phyloP scores from a whole-genome alignment of 1,140 invertebrate species.

The Limonius californicus region DNA sequence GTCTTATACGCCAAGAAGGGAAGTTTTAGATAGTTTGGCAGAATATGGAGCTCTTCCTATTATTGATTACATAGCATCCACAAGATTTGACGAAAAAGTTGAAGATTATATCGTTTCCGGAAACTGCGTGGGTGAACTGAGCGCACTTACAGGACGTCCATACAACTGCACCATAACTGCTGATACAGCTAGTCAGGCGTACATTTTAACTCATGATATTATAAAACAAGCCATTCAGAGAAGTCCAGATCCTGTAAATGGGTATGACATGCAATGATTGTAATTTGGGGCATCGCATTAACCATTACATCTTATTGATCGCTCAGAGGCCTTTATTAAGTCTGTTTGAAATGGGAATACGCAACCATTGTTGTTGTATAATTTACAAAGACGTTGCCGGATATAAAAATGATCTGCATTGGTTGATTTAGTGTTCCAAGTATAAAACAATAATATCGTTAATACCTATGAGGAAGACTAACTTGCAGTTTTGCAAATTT shows the following conservation, averaged over 20 bases:
- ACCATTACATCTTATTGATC: too few species aligned
- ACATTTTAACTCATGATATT: slow-evolving; percentile 16
- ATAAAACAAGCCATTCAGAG: slow-evolving; percentile 16
- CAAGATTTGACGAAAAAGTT: slow-evolving; percentile 14
- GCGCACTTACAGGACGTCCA: slow-evolving; percentile 21
- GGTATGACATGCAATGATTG: too few species aligned
- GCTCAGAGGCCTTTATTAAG: too few species aligned
- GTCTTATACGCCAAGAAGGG: slow-evolving; percentile 15
- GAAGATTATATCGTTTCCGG: slow-evolving; percentile 27
- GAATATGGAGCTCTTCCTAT: slow-evolving; percentile 23
- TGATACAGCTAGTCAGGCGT: slow-evolving; percentile 23
- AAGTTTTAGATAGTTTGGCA: slow-evolving; percentile 15
- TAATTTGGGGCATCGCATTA: too few species aligned
- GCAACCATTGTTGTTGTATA: too few species aligned
- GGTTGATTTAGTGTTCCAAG: too few species aligned
- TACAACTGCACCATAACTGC: slow-evolving; percentile 22
- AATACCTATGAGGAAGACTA: too few species aligned
- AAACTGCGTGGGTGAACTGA: slow-evolving; percentile 25
- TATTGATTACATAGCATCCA: slow-evolving; percentile 16
- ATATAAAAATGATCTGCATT: too few species aligned
- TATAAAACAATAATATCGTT: too few species aligned
- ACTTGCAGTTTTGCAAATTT: too few species aligned
- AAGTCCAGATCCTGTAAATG: slow-evolving; percentile 18
- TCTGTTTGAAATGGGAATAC: too few species aligned
- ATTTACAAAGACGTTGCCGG: too few species aligned